These are phyloP conservation scores for Malurus leucopterus DNA, from an alignment of 2,797 vertebrate species.

Conservation along the genomic window DNA sequence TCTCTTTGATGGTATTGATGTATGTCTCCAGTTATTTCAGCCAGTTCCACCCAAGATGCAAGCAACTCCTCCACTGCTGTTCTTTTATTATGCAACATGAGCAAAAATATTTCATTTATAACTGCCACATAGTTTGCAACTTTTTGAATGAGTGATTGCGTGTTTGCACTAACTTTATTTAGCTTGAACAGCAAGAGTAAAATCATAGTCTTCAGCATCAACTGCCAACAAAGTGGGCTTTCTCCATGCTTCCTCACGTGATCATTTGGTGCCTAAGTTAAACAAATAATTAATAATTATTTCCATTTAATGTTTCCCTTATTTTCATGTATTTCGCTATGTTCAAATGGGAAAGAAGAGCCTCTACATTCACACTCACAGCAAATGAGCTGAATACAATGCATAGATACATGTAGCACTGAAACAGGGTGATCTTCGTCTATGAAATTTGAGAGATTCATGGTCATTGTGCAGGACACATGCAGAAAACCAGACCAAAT, in stretches of 20 bases:
- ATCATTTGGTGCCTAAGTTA: background rate
- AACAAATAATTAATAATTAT: background rate
- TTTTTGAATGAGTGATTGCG: background rate
- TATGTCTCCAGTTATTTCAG: background rate
- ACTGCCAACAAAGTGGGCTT: background rate
- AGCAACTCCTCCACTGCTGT: background rate
- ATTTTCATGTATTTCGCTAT: background rate
- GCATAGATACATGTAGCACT: background rate
- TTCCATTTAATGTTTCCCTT: background rate
- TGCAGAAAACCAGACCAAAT: background rate
- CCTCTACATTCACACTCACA: background rate
- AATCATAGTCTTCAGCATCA: background rate
- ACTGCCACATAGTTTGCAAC: background rate
- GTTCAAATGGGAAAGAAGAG: background rate
- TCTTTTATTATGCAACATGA: background rate
- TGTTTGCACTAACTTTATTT: background rate
- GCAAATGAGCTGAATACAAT: background rate
- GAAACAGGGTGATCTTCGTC: background rate
- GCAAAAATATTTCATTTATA: background rate
- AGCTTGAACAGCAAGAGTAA: background rate
- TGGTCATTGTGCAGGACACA: background rate
- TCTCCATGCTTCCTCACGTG: background rate
- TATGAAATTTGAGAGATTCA: background rate
- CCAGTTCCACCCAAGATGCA: background rate
- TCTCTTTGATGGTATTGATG: background rate